These are phyloP conservation scores for Spatulosminthurus flaviceps DNA, from an alignment of 2,888 invertebrate genomes.

Conservation along the genomic window DNA sequence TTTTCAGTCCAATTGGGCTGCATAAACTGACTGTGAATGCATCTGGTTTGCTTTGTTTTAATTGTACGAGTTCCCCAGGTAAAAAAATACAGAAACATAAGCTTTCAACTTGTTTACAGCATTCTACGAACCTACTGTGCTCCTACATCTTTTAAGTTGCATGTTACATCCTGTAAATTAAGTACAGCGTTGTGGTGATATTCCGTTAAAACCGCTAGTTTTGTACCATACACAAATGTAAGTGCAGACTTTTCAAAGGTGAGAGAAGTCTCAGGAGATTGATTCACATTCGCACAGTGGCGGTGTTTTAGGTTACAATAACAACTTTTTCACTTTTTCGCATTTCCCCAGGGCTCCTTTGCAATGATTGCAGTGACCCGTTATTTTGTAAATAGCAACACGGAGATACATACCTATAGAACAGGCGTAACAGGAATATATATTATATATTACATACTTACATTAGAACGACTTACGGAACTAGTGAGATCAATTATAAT, in stretches of 20 bases:
- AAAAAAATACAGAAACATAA: too few species aligned
- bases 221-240: background rate
- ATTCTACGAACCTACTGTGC: too few species aligned
- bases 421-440: too few species aligned
- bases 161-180: background rate
- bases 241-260: too few species aligned
- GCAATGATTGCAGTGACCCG: background rate
- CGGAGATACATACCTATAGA: too few species aligned
- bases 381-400: too few species aligned
- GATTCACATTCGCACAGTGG: background rate
- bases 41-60: too few species aligned
- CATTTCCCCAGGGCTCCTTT: background rate
- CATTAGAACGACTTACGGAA: background rate
- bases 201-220: background rate
- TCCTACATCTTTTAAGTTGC: background rate
- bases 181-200: background rate
- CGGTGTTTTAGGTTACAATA: background rate
- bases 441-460: background rate
- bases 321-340: background rate
- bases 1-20: too few species aligned
- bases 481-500: background rate
- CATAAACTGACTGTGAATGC: too few species aligned
- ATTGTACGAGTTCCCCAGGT: too few species aligned
- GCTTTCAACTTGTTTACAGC: too few species aligned
- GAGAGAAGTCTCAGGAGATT: background rate